Conservation (phyloP, 2,888 invertebrate species). For the Bruchidius siliquastri region DNA sequence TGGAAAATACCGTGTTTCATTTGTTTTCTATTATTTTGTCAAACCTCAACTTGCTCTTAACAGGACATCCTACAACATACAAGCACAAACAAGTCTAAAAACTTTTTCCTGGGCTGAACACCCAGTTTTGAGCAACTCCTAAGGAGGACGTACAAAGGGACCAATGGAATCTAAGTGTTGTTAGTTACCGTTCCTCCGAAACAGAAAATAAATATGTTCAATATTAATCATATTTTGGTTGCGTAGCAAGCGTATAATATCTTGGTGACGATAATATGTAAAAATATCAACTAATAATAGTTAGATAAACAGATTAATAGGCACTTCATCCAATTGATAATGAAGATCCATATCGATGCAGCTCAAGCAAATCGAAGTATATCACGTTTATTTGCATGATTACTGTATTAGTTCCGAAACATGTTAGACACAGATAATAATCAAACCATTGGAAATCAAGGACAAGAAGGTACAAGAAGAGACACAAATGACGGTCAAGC, state of each 20-base stretch:
- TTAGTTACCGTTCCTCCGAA: too few relatives aligned
- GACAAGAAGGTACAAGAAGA: neutral
- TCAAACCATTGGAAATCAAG: neutral
- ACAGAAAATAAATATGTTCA: too few relatives aligned
- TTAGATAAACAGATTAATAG: neutral
- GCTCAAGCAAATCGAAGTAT: neutral
- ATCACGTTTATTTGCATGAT: neutral
- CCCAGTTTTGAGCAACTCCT: too few relatives aligned
- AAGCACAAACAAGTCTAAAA: too few relatives aligned
- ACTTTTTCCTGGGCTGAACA: too few relatives aligned
- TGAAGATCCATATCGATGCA: neutral
- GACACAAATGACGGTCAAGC: neutral
- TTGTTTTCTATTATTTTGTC: too few relatives aligned
- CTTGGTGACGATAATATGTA: neutral
- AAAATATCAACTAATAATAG: neutral
- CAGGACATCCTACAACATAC: too few relatives aligned
- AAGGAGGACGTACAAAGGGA: too few relatives aligned
- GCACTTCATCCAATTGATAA: neutral
- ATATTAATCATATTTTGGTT: too few relatives aligned
- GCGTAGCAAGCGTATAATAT: neutral
- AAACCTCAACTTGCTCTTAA: too few relatives aligned
- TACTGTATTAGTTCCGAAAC: neutral
- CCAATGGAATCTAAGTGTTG: too few relatives aligned
- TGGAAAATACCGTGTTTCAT: too few relatives aligned
- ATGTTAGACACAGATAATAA: neutral